Conservation (phyloP, 2,113 vertebrate species). For the Trinectes maculatus region DNA sequence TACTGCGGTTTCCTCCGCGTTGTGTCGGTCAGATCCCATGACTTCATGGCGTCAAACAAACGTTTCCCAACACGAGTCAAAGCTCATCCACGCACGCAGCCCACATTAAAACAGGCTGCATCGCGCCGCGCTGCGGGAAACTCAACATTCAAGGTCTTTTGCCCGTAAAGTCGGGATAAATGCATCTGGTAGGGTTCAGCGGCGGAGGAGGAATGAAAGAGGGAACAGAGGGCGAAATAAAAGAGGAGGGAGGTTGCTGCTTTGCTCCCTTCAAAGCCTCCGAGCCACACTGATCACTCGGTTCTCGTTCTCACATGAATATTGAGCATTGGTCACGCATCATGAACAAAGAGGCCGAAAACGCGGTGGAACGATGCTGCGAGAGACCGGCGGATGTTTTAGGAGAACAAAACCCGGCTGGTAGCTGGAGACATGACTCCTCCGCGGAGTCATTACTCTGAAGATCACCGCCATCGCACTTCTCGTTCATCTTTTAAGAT, state of each 20-base stretch:
- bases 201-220: constrained; percentile 16
- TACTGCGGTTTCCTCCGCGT: constrained; percentile 15
- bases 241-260: constrained; percentile 8
- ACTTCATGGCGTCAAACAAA: constrained; percentile 12
- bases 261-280: constrained; percentile 44
- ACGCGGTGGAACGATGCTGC: constrained; percentile 24
- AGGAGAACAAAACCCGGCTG: constrained; percentile 2
- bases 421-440: neutral
- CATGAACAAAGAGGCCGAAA: constrained; percentile 48
- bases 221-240: neutral
- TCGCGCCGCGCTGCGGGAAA: no score
- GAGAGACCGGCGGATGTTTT: constrained; percentile 31
- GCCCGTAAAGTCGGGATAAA: constrained; percentile 28
- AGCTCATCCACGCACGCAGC: constrained; percentile 1
- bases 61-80: constrained; percentile 14
- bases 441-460: neutral
- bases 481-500: neutral
- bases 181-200: neutral
- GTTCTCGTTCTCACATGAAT: constrained; percentile 50
- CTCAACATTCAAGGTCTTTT: constrained; percentile 9
- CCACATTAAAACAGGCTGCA: neutral
- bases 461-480: neutral
- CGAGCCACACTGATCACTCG: constrained; percentile 52
- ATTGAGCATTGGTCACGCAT: constrained; percentile 58
- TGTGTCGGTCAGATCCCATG: constrained; percentile 44